Conservation (phyloP, 2,888 invertebrate genomes). For the Gryllus longicercus region DNA sequence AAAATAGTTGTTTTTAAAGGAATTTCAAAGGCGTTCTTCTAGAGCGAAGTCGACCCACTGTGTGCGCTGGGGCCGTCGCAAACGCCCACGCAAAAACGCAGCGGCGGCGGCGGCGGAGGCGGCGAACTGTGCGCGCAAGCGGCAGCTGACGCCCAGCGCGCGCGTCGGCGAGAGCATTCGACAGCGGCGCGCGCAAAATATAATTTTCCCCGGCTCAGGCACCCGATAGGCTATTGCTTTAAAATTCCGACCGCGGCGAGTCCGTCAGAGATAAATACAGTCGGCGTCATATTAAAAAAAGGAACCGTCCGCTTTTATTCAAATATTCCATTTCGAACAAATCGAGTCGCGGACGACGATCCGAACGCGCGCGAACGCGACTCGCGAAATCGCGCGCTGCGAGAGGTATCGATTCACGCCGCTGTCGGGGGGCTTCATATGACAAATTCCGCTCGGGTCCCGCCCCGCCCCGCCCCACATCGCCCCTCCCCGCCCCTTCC, state of each 20-base stretch:
- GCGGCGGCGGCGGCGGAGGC: too few relatives aligned
- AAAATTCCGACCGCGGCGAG: background rate
- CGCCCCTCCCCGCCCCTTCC: background rate
- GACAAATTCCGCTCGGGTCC: background rate
- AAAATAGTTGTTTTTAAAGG: too few relatives aligned
- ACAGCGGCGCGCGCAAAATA: background rate
- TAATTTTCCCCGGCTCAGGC: background rate
- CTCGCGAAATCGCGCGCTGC: background rate
- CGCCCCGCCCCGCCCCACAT: too few relatives aligned
- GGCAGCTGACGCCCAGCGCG: too few relatives aligned
- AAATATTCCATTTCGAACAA: conserved; percentile 17
- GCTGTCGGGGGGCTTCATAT: background rate
- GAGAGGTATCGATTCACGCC: background rate
- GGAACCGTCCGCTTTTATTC: background rate
- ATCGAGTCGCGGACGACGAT: background rate
- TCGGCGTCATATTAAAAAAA: conserved; percentile 12
- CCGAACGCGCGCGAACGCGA: background rate
- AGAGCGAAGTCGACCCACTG: too few relatives aligned
- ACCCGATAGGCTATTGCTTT: conserved; percentile 11
- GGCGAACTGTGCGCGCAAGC: too few relatives aligned
- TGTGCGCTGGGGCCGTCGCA: too few relatives aligned
- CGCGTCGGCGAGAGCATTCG: too few relatives aligned
- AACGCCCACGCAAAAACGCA: too few relatives aligned
- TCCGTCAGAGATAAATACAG: background rate
- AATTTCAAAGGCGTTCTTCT: too few relatives aligned